Conservation (phyloP, 2,888 invertebrate species). For the Caenorhabditis imperialis region DNA sequence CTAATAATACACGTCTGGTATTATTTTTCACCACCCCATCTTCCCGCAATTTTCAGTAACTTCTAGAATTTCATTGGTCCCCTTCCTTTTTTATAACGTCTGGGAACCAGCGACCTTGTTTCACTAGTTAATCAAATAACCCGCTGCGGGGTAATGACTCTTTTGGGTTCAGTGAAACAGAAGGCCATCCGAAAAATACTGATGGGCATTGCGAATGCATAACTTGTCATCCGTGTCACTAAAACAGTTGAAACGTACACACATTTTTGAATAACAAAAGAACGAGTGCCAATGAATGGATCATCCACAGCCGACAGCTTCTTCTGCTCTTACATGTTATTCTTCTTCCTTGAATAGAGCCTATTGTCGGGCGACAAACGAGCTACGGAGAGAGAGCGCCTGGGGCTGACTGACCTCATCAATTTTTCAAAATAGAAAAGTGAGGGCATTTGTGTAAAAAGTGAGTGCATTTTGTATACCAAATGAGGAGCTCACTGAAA, state of each 20-base stretch:
- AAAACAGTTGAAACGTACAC: conserved; percentile 44
- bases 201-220: conserved; percentile 42
- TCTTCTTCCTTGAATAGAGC: conserved; percentile 36
- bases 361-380: conserved; percentile 32
- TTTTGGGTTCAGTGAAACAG: not conserved
- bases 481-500: conserved; percentile 19
- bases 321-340: not conserved
- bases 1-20: conserved; percentile 37
- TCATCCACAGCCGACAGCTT: conserved; percentile 49
- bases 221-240: conserved; percentile 41
- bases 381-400: too few species aligned
- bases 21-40: conserved; percentile 47
- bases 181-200: conserved; percentile 6
- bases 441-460: too few species aligned
- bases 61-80: conserved; percentile 45
- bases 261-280: conserved; percentile 51
- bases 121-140: too few species aligned
- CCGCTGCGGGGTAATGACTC: too few species aligned
- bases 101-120: too few species aligned
- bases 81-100: too few species aligned
- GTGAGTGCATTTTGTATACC: conserved; percentile 39
- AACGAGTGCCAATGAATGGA: conserved; percentile 31
- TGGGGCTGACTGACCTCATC: conserved; percentile 27
- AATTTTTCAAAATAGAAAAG: conserved; percentile 47
- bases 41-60: conserved; percentile 40